phyloP scores from a whole-genome alignment of 2,888 invertebrate species.

The Cataglyphis altisquamis region DNA sequence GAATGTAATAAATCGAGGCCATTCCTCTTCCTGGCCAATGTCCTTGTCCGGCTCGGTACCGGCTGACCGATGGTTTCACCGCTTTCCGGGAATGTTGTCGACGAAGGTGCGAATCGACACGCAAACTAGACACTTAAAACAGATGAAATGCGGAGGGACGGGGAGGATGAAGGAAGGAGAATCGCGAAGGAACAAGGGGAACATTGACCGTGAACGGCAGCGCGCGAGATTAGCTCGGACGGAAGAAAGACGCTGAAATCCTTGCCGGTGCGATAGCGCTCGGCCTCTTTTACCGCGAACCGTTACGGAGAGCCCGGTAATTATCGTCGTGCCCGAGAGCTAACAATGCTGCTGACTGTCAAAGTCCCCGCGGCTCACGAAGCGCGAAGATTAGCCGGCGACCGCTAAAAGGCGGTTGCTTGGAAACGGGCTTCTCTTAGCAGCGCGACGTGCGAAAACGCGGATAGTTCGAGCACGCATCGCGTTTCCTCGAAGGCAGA shows the following conservation, averaged over 20 bases:
- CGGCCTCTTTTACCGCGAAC: slow-evolving; percentile 42
- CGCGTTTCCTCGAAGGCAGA: slow-evolving; percentile 61
- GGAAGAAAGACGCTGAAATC: slow-evolving; percentile 60
- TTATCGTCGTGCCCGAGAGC: slow-evolving; percentile 72
- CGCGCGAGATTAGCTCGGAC: slow-evolving; percentile 29
- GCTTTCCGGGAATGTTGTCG: slow-evolving; percentile 58
- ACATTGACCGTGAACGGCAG: slow-evolving; percentile 45
- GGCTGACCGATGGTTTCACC: slow-evolving; percentile 20
- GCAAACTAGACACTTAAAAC: slow-evolving; percentile 47
- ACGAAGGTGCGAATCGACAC: slow-evolving; percentile 61
- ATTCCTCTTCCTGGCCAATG: slow-evolving; percentile 30
- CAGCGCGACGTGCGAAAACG: slow-evolving; percentile 58
- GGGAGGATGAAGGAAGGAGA: slow-evolving; percentile 19
- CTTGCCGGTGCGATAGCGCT: slow-evolving; percentile 62
- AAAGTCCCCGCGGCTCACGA: slow-evolving; percentile 59
- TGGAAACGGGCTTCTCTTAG: slow-evolving; percentile 37
- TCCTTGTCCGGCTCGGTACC: slow-evolving; percentile 33
- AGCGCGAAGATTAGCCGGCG: slow-evolving; percentile 74
- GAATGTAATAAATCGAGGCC: slow-evolving; percentile 51
- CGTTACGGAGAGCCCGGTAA: slow-evolving; percentile 70
- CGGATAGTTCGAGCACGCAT: slow-evolving; percentile 53
- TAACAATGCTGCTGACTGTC: slow-evolving; percentile 80
- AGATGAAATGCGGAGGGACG: background rate
- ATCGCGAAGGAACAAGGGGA: slow-evolving; percentile 33
- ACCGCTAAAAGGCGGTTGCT: slow-evolving; percentile 71